These are phyloP conservation scores for Brachylomia viminalis DNA, from an alignment of 2,888 invertebrate genomes.

Conservation along the genomic window DNA sequence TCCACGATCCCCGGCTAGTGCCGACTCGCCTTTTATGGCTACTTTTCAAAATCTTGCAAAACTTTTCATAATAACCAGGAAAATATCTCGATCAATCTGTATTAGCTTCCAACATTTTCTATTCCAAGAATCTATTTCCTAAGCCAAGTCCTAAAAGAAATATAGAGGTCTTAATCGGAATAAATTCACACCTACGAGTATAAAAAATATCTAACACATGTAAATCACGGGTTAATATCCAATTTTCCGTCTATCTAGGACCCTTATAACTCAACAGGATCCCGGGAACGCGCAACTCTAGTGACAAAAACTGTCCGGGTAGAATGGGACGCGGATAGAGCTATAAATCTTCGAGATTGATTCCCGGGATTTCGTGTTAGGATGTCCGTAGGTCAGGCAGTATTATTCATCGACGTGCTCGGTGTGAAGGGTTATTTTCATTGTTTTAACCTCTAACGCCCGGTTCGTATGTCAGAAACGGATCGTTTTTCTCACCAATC, in stretches of 20 bases:
- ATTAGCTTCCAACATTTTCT: background rate
- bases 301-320: slow-evolving; percentile 75
- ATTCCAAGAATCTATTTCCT: slow-evolving; percentile 4
- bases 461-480: background rate
- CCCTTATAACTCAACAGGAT: slow-evolving; percentile 75
- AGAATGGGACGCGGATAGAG: slow-evolving; percentile 72
- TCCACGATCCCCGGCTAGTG: too few species aligned
- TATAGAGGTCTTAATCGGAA: slow-evolving; percentile 48
- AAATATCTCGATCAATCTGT: background rate
- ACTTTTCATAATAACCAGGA: too few species aligned
- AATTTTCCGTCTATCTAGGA: slow-evolving; percentile 72
- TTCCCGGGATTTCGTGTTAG: slow-evolving; percentile 66
- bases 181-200: slow-evolving; percentile 60
- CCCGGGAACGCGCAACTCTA: slow-evolving; percentile 59
- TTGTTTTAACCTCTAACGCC: slow-evolving; percentile 44
- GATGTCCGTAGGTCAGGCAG: slow-evolving; percentile 67
- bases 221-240: slow-evolving; percentile 74
- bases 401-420: slow-evolving; percentile 69
- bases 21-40: too few species aligned
- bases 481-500: background rate
- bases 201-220: slow-evolving; percentile 67
- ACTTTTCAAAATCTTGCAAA: too few species aligned
- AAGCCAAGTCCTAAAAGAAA: slow-evolving; percentile 33
- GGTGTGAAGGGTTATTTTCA: slow-evolving; percentile 47
- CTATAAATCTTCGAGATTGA: slow-evolving; percentile 77